Percentiles rank a stretch among this genome's conserved stretches.
These are phyloP conservation scores for Magallana angulata DNA, from an alignment of 1,140 invertebrate genomes.

Conservation along the genomic window DNA sequence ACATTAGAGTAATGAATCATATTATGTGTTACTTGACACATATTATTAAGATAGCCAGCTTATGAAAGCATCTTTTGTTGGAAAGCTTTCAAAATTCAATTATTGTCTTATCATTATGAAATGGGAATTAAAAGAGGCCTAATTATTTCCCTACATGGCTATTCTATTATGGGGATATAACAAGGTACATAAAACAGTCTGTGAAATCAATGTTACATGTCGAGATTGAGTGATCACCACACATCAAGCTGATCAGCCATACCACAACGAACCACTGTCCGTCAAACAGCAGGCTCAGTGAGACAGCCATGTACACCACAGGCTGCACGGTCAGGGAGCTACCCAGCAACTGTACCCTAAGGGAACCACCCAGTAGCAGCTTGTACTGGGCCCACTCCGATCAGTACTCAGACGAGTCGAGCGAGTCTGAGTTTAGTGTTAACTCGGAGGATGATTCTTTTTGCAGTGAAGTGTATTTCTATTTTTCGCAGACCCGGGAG, in stretches of 20 bases:
- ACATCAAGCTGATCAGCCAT: conserved; percentile 20
- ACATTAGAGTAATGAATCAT: conserved; percentile 2
- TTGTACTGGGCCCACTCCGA: conserved; percentile 12
- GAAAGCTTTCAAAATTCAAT: neutral
- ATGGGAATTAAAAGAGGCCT: neutral
- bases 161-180: neutral
- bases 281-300: neutral
- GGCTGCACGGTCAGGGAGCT: neutral
- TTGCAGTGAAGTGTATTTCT: conserved; percentile 55
- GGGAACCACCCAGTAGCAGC: neutral
- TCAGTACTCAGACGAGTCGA: neutral
- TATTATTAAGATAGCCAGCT: neutral
- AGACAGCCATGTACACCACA: neutral
- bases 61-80: neutral
- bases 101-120: neutral
- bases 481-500: conserved; percentile 74
- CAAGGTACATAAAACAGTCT: conserved; percentile 6
- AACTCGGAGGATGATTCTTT: conserved; percentile 42
- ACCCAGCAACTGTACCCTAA: neutral
- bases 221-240: conserved; percentile 26
- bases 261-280: neutral
- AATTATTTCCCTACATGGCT: neutral
- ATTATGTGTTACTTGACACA: conserved; percentile 24
- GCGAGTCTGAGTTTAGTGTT: neutral
- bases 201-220: conserved; percentile 24